Base-by-base conservation (phyloP, 2,113 vertebrate species). In the Cinclus mexicanus region DNA sequence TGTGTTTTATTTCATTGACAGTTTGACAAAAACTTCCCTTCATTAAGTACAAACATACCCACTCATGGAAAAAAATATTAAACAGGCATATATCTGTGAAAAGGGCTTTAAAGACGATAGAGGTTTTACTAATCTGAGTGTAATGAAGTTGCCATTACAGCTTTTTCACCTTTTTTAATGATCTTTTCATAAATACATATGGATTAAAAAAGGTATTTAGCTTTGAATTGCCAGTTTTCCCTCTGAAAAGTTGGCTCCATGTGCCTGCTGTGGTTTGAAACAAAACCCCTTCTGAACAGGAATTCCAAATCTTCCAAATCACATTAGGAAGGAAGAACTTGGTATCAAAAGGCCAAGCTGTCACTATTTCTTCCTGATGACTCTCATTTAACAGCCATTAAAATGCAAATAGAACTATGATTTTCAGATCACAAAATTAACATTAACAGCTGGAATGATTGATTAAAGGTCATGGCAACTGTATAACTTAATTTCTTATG, bases 331-430 rank as follows among this genome's bases (percentile, higher is more conserved):
- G 96, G 93, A 97, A 97, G 97, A 96, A 97, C 93, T 97, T 95
- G 95, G 90, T 97, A 97, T 95, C 97, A 97, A 98, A 98, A 98
- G 98, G 98, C 98, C 98, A 98, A 95, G 94, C 95, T 97, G 97
- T 97, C 97, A 98, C 97, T 98, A 98, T 98, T 98, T 98, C 98
- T 98, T 98, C 97, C 97, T 98, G 97, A 98, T 98, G 98, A 98
- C 97, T 98, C 97, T 98, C 98, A 98, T 98, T 98, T 98, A 98
- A 96, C 95, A 97, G 95, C 97, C 98, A 98, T 98, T 98, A 98
- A 98, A 98, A 98, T 98, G 98, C 98, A 98, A 98, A 98, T 98
- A 97, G 96, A 98, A 98, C 97, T 98, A 98, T 98, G 98, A 98
- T 98, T 98, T 98, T 98, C 98, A 98, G 98, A 98, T 98, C 98